These are phyloP conservation scores for Eonycteris spelaea DNA, from an alignment of 2,113 vertebrate genomes.

Conservation along the genomic window DNA sequence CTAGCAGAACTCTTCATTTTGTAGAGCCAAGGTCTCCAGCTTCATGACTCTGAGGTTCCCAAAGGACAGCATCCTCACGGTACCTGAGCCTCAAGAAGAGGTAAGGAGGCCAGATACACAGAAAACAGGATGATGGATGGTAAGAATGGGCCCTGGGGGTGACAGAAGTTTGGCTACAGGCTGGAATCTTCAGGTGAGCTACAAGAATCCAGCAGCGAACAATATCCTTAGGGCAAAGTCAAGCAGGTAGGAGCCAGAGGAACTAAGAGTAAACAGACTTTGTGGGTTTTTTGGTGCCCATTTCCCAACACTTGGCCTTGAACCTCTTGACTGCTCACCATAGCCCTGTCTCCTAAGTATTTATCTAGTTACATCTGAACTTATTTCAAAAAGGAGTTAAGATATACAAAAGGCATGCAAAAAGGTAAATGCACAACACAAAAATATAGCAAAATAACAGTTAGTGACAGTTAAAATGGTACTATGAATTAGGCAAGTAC, in stretches of 20 bases:
- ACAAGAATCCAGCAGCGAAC: background rate
- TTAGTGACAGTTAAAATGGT: background rate
- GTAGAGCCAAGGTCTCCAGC: constrained; percentile 16
- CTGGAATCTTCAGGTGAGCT: background rate
- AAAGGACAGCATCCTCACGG: background rate
- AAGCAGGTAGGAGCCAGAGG: background rate
- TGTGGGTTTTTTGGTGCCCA: background rate
- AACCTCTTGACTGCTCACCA: background rate
- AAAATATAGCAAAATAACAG: background rate
- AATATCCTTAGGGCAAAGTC: background rate
- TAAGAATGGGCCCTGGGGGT: background rate
- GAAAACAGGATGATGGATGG: background rate
- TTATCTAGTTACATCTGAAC: background rate
- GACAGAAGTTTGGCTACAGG: background rate
- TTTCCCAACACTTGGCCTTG: background rate
- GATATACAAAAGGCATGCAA: background rate
- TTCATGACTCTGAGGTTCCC: background rate
- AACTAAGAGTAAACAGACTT: background rate
- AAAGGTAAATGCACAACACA: background rate
- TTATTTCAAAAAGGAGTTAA: background rate
- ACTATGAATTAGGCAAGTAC: background rate
- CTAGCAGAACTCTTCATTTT: constrained; percentile 25
- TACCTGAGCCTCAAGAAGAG: constrained; percentile 45
- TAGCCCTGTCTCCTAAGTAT: background rate
- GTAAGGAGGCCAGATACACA: constrained; percentile 29